Conservation (phyloP, 2,888 invertebrate genomes). For the Mesopsocus fuscifrons region DNA sequence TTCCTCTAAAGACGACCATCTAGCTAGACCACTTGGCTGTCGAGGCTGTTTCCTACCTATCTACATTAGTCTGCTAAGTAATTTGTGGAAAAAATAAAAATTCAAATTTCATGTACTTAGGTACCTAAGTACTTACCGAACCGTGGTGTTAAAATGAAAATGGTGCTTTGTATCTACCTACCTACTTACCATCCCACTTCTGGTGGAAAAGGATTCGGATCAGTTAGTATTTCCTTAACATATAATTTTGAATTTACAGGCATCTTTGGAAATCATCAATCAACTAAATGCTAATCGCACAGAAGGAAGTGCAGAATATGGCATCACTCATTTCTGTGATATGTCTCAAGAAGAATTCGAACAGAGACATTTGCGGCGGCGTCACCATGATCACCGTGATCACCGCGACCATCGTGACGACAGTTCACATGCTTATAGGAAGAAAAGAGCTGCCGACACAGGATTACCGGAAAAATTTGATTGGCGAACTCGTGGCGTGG, state of each 20-base stretch:
- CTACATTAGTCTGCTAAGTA: no score
- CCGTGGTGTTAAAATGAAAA: background rate
- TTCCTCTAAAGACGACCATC: background rate
- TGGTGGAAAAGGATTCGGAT: no score
- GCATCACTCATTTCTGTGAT: conserved; percentile 40
- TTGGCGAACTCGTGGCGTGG: conserved; percentile 42
- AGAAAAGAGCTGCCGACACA: conserved; percentile 16
- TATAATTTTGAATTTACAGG: conserved; percentile 27
- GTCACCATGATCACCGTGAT: conserved; percentile 13
- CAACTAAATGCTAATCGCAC: conserved; percentile 27
- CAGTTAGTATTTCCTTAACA: conserved; percentile 15
- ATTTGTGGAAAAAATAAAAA: no score
- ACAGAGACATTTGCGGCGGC: conserved; percentile 25
- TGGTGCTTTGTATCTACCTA: background rate
- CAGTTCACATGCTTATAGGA: conserved; percentile 12
- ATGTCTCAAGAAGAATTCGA: conserved; percentile 39
- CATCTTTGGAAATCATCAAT: conserved; percentile 30
- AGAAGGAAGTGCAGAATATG: conserved; percentile 33
- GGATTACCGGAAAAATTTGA: conserved; percentile 31
- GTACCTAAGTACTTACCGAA: background rate
- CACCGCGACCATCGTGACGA: conserved; percentile 16
- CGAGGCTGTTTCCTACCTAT: no score
- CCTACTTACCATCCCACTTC: no score
- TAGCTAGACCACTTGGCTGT: background rate
- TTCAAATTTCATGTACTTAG: background rate